Conservation (phyloP, 1,140 invertebrate species). For the Drosophila lini region DNA sequence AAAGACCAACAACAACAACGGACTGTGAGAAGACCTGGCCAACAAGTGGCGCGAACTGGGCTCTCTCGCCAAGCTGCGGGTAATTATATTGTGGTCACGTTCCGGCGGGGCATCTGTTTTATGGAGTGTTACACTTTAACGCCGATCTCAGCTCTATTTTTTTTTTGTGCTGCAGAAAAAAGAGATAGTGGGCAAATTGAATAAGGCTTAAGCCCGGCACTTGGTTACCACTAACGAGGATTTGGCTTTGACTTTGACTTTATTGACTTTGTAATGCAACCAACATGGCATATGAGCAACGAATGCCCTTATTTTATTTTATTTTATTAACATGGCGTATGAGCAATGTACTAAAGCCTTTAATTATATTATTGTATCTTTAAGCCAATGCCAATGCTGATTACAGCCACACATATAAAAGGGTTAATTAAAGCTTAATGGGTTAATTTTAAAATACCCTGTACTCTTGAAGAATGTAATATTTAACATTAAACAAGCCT, state of each 20-base stretch:
- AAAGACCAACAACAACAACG: slow-evolving; percentile 53
- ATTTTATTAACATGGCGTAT: not conserved
- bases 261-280: not conserved
- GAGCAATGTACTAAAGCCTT: not conserved
- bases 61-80: slow-evolving; percentile 51
- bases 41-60: slow-evolving; percentile 67
- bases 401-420: not conserved
- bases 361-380: not conserved
- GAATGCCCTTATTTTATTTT: not conserved
- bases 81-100: slow-evolving; percentile 84
- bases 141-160: slow-evolving; percentile 35
- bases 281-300: slow-evolving; percentile 2
- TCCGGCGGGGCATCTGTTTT: slow-evolving; percentile 74
- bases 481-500: not conserved
- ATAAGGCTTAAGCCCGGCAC: slow-evolving; percentile 26
- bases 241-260: slow-evolving; percentile 29
- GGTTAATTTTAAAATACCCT: not conserved
- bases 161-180: slow-evolving; percentile 8
- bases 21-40: slow-evolving; percentile 22
- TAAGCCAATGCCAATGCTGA: not conserved
- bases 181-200: slow-evolving; percentile 33
- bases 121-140: slow-evolving; percentile 81
- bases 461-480: not conserved
- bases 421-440: not conserved
- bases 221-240: slow-evolving; percentile 17